Conservation (phyloP, 2,888 invertebrate species). For the Ditula angustiorana region DNA sequence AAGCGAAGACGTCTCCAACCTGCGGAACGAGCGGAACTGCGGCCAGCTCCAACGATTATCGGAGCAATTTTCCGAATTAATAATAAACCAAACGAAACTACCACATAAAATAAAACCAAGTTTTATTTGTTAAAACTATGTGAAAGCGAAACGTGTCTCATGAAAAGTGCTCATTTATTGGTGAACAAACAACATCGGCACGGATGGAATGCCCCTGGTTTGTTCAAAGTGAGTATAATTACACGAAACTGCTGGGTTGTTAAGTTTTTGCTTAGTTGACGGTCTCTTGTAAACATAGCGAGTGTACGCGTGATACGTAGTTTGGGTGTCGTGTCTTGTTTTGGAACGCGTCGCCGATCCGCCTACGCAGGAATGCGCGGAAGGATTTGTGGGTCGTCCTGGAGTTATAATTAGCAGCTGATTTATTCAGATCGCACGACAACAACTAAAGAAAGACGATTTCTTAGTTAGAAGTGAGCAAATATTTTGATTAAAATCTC, state of each 20-base stretch:
- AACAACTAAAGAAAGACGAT: slow-evolving; percentile 24
- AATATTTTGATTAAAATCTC: too few species aligned
- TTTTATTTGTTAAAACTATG: slow-evolving; percentile 43
- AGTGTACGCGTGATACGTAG: not conserved
- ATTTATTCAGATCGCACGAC: slow-evolving; percentile 20
- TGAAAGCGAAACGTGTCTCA: slow-evolving; percentile 45
- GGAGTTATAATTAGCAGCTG: slow-evolving; percentile 46
- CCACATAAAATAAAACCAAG: slow-evolving; percentile 3
- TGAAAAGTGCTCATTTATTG: slow-evolving; percentile 51
- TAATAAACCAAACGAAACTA: slow-evolving; percentile 1
- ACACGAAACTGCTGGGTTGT: slow-evolving; percentile 41
- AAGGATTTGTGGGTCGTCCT: slow-evolving; percentile 41
- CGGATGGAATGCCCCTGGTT: slow-evolving; percentile 70
- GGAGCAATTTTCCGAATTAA: slow-evolving; percentile 3
- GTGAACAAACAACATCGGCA: slow-evolving; percentile 52
- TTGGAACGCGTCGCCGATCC: slow-evolving; percentile 29
- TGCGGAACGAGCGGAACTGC: slow-evolving; percentile 15
- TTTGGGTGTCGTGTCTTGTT: not conserved
- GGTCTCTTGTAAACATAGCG: slow-evolving; percentile 24
- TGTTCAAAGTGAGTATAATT: slow-evolving; percentile 65
- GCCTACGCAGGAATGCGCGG: slow-evolving; percentile 50
- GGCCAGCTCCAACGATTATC: not conserved
- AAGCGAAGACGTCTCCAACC: slow-evolving; percentile 18
- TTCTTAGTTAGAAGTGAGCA: not conserved
- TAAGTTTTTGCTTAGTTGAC: slow-evolving; percentile 31